phyloP scores from a whole-genome alignment of 1,140 invertebrate species.

The Brachystomella parvula region DNA sequence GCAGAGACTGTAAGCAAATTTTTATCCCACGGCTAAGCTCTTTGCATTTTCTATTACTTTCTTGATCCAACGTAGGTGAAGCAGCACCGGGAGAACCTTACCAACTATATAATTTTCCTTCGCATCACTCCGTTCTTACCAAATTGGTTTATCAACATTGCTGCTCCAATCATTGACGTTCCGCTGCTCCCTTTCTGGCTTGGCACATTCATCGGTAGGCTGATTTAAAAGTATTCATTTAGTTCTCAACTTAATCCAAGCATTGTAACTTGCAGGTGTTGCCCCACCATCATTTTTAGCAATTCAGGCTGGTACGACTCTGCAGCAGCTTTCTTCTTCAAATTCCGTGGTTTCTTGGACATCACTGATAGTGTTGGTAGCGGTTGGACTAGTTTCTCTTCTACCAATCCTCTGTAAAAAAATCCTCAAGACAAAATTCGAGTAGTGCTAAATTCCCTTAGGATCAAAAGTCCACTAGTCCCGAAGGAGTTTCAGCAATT shows the following conservation, averaged over 20 bases:
- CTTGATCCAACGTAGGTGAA: conserved; percentile 50
- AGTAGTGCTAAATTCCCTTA: conserved; percentile 45
- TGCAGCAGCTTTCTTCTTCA: conserved; percentile 84
- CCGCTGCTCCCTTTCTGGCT: conserved; percentile 84
- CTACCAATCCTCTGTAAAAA: conserved; percentile 86
- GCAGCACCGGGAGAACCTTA: conserved; percentile 76
- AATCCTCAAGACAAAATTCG: conserved; percentile 69
- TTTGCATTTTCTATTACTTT: background rate
- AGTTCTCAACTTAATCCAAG: background rate
- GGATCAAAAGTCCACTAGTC: background rate
- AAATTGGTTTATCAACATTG: conserved; percentile 99
- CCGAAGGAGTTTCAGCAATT: background rate
- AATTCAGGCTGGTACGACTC: conserved; percentile 92
- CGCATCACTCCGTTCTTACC: conserved; percentile 95
- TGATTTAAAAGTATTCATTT: background rate
- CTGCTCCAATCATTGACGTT: conserved; percentile 92
- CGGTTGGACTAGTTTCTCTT: conserved; percentile 74
- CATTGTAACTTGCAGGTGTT: conserved; percentile 65
- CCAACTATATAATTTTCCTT: conserved; percentile 96
- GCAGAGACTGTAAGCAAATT: conserved; percentile 58
- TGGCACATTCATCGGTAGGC: conserved; percentile 73
- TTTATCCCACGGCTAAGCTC: background rate
- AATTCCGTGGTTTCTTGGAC: conserved; percentile 82
- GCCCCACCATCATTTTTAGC: conserved; percentile 95
- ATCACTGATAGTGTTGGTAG: conserved; percentile 65